Evolutionary conservation across 2,888 invertebrate genomes (phyloP), one percentile per base, ranked within the genome.

Genomic region (Buathra laborator): DNA sequence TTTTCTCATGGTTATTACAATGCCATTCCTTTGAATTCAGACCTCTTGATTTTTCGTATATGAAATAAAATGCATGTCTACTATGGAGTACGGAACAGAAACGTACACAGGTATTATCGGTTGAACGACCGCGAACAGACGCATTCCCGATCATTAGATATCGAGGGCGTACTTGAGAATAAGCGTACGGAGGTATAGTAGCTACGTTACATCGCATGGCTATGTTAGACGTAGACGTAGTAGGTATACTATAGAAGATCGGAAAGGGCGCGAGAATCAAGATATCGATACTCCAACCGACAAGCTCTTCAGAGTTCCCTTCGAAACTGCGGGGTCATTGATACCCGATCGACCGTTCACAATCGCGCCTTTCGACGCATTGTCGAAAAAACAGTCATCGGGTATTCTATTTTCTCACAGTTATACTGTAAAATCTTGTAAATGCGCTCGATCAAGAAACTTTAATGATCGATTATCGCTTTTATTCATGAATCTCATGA

Each of bases 301-400:
- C 56, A 91, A 37, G 89, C 89, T 76, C 32, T 77, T 51, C 71
- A 81, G 74, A 51, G 81, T 75, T 74, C 68, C 59, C 83, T 86
- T 76, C 83, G 82, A n/a, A n/a, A n/a, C 89, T 91, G 90, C 89
- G 91, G 91, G 91, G 91, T 92, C 89, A 93, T 94, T 93, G 93
- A 93, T 93, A 93, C 88, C 90, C 92, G 89, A 94, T 93, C 90
- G 91, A 89, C 92, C 91, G 93, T 92, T 91, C 89, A 92, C 84
- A 89, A 91, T 90, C 87, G 83, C 66, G 83, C 68, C 79, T 24
- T 32, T 19, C 48, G 24, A 71, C 64, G 67, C 76, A 90, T 91
- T 90, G 90, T 91, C 83, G 87, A 83, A 90, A 91, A 90, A 84
- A 90, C 88, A 89, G 86, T 90, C 86, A 78, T n/a, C 53, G 48